phyloP scores from a whole-genome alignment of 2,797 vertebrate species.

The Sebastes variabilis region DNA sequence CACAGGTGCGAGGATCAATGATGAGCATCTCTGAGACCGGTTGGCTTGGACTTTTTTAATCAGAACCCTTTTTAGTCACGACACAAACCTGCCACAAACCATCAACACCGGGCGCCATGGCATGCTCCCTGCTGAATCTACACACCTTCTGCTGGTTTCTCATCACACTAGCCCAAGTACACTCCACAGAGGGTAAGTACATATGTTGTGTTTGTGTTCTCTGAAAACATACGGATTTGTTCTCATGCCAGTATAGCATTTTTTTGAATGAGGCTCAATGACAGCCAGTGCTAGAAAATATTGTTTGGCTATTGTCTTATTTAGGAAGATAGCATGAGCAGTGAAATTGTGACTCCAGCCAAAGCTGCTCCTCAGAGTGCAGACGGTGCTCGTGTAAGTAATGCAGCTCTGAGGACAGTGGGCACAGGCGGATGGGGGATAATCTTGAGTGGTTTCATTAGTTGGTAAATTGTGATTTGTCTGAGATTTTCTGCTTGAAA shows the following conservation, averaged over 20 bases:
- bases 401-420: constrained; percentile 63
- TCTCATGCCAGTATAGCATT: background rate
- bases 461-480: constrained; percentile 77
- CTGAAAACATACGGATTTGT: constrained; percentile 15
- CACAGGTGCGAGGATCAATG: constrained; percentile 91
- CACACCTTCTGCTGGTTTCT: constrained; percentile 93
- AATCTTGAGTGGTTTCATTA: constrained; percentile 75
- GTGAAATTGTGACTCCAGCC: constrained; percentile 54
- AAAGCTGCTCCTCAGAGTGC: constrained; percentile 59
- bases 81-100: constrained; percentile 87
- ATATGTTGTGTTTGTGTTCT: background rate
- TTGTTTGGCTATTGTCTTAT: constrained; percentile 18
- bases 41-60: constrained; percentile 91
- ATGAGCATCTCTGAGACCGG: constrained; percentile 88
- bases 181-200: constrained; percentile 94
- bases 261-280: constrained; percentile 17
- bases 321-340: constrained; percentile 28
- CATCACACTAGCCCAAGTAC: constrained; percentile 92
- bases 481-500: constrained; percentile 77
- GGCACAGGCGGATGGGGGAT: constrained; percentile 64
- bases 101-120: constrained; percentile 90
- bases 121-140: constrained; percentile 94
- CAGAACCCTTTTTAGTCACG: constrained; percentile 80
- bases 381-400: constrained; percentile 56
- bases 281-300: background rate